A percentile compares a stretch with the other conserved stretches of the same genome.
phyloP scores from a whole-genome alignment of 2,888 invertebrate species.

The Liposcelis brunnea region DNA sequence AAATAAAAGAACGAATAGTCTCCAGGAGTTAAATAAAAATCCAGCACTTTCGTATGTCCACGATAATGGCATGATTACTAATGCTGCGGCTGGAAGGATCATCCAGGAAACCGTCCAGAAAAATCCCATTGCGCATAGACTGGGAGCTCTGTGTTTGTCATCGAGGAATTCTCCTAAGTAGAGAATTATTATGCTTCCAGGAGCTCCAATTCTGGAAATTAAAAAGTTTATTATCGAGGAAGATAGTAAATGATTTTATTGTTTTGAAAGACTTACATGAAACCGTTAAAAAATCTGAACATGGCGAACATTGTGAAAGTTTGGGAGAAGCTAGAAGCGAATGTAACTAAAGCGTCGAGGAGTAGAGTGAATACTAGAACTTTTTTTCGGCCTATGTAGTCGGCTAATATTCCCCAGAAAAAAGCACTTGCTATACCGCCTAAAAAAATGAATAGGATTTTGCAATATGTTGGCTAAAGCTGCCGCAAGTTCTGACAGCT shows the following conservation, averaged over 20 bases:
- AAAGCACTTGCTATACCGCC: slow-evolving; percentile 56
- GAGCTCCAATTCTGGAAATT: slow-evolving; percentile 30
- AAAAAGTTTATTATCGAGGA: not conserved
- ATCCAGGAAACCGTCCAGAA: slow-evolving; percentile 46
- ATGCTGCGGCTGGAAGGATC: slow-evolving; percentile 46
- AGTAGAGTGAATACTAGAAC: slow-evolving; percentile 34
- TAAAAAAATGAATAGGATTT: no score
- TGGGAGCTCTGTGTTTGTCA: slow-evolving; percentile 35
- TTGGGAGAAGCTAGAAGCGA: slow-evolving; percentile 40
- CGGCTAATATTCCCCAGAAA: slow-evolving; percentile 64
- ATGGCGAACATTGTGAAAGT: slow-evolving; percentile 37
- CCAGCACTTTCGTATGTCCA: slow-evolving; percentile 21
- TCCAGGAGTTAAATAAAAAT: slow-evolving; percentile 52
- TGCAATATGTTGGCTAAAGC: no score
- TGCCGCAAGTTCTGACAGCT: no score
- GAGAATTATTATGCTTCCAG: slow-evolving; percentile 40
- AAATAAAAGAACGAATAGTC: slow-evolving; percentile 47
- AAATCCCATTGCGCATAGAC: slow-evolving; percentile 43
- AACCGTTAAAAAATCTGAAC: slow-evolving; percentile 46
- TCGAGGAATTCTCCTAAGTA: slow-evolving; percentile 51
- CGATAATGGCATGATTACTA: slow-evolving; percentile 42
- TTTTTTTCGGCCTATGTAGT: slow-evolving; percentile 49
- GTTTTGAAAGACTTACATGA: slow-evolving; percentile 25
- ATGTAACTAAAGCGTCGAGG: slow-evolving; percentile 33
- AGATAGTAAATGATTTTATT: not conserved